phyloP scores from a whole-genome alignment of 2,113 vertebrate genomes.

The Hepsetus odoe region DNA sequence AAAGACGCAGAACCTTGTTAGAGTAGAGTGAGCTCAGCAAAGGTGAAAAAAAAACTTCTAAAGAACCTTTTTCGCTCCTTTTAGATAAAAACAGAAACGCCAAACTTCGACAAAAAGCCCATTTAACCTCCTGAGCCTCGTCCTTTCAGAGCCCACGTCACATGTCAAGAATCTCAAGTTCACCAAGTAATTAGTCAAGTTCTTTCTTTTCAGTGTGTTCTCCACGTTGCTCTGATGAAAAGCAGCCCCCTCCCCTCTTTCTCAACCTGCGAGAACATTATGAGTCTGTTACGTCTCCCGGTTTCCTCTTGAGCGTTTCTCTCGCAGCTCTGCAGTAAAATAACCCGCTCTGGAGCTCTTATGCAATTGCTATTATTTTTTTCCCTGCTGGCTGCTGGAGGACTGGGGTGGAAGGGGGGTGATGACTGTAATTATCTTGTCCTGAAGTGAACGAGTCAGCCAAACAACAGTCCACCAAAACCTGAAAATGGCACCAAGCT shows the following conservation, averaged over 20 bases:
- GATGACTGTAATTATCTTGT: conserved; percentile 59
- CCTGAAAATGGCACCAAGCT: background rate
- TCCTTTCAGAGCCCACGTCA: background rate
- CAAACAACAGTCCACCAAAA: conserved; percentile 15
- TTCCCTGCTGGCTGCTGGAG: conserved; percentile 34
- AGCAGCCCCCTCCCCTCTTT: background rate
- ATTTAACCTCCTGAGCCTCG: no score
- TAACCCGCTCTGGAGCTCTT: conserved; percentile 36
- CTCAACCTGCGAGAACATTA: conserved; percentile 34
- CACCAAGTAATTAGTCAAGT: background rate
- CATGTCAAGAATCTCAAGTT: background rate
- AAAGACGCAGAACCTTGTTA: background rate
- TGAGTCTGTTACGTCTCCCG: background rate
- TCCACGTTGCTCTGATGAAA: background rate
- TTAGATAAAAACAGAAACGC: background rate
- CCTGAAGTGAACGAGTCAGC: conserved; percentile 36
- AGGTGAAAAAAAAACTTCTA: background rate
- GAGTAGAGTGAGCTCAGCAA: background rate
- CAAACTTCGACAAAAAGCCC: background rate
- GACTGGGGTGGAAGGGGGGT: conserved; percentile 28
- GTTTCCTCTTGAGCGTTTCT: conserved; percentile 6
- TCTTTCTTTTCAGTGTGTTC: background rate
- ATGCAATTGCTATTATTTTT: conserved; percentile 53
- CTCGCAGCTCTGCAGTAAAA: conserved; percentile 13
- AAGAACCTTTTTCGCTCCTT: background rate